Base-by-base conservation (phyloP, 2,113 vertebrate species). In the Brevimyrus niger region DNA sequence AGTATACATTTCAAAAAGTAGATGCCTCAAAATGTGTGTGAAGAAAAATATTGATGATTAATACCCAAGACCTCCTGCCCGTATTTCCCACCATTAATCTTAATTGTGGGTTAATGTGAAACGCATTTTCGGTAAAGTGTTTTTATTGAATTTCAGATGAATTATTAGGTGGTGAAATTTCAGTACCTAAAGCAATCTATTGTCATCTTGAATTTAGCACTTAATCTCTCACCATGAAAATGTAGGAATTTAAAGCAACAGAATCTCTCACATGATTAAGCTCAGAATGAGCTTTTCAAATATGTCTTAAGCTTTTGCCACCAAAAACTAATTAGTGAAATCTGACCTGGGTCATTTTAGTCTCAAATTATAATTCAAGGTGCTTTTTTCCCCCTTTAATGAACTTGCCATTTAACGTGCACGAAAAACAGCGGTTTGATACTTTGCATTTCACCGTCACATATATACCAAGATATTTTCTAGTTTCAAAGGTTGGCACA, bases 401-500 rank as follows among this genome's bases (percentile, higher is more conserved):
- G 69, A 73, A 76, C 31, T 38, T 76, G 31, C 69, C 31, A 85
- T 8, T 47, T 48, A 31, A 50, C 2, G 27, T 38, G 85, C 27
- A 53, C 31, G 42, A 31, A 53, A 15, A 27, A 44, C 8, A 15
- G 5, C 50, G 10, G 35, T 42, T 1, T 23, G 35, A 15, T 35
- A 38, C 19, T 87, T 61, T 61, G 53, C 19, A 38, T 27, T 58
- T 58, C 15, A 46, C 27, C 21, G 10, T 1, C 23, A 53, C 61
- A 38, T 55, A 80, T 35, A 35, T 53, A 2, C 11, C 82, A 82
- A 65, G n/a, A 89, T 47, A 88, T 69, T 50, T 90, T 88, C 82
- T 86, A 87, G 44, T 35, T 89, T 42, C 42, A 88, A 55, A 91
- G 27, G 51, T 51, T 83, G 84, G 87, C 86, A 82, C 47, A 61